These are phyloP conservation scores for Mylabris phalerata DNA, from an alignment of 1,140 invertebrate species.

Conservation along the genomic window DNA sequence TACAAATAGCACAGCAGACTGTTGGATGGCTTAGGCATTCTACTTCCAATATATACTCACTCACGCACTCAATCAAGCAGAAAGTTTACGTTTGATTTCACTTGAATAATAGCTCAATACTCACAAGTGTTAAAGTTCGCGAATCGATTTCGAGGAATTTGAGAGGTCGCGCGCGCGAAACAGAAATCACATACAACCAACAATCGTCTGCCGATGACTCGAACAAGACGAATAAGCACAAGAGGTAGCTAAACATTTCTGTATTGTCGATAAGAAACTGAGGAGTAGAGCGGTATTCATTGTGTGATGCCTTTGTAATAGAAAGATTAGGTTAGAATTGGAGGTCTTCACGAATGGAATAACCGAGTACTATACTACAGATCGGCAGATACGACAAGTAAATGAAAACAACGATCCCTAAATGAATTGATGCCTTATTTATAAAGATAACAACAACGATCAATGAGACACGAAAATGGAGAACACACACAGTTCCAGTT, in stretches of 20 bases:
- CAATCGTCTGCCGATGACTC: constrained; percentile 1
- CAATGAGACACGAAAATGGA: no score
- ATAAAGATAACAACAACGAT: no score
- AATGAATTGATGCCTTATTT: no score
- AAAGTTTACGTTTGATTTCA: constrained; percentile 38
- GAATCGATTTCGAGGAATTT: constrained; percentile 27
- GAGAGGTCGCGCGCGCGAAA: constrained; percentile 10
- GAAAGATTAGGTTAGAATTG: constrained; percentile 32
- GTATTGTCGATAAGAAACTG: constrained; percentile 22
- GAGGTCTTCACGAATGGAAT: constrained; percentile 13
- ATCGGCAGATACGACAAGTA: constrained; percentile 10
- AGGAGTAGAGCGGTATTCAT: constrained; percentile 19
- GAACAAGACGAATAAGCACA: not conserved
- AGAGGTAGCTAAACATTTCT: not conserved
- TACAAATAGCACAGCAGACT: constrained; percentile 11
- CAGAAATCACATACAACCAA: constrained; percentile 11
- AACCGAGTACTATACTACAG: not conserved
- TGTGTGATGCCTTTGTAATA: constrained; percentile 29
- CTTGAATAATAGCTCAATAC: constrained; percentile 38
- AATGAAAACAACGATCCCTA: constrained; percentile 6
- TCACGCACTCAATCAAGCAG: constrained; percentile 33
- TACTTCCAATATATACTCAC: constrained; percentile 24
- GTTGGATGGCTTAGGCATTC: constrained; percentile 8
- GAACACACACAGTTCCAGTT: no score
- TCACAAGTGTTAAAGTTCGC: constrained; percentile 34